A percentile compares a stretch with the other conserved stretches of the same genome.
phyloP scores from a whole-genome alignment of 2,888 invertebrate genomes.

The Cactoblastis cactorum region DNA sequence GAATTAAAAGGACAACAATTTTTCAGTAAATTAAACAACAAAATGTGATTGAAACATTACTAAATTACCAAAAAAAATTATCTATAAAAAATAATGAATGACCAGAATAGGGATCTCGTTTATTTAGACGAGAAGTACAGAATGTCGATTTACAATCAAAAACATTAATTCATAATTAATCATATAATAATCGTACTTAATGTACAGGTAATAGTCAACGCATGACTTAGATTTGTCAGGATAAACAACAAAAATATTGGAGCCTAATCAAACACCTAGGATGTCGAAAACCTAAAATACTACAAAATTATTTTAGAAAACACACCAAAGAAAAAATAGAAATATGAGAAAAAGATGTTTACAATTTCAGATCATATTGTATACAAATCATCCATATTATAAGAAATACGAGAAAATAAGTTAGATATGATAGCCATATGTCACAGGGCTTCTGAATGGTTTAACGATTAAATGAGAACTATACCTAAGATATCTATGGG shows the following conservation, averaged over 20 bases:
- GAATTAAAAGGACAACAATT: neutral
- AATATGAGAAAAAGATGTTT: slow-evolving; percentile 26
- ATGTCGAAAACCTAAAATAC: slow-evolving; percentile 9
- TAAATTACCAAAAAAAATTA: slow-evolving; percentile 8
- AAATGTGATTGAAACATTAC: neutral
- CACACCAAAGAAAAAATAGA: slow-evolving; percentile 64
- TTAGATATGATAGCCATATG: slow-evolving; percentile 43
- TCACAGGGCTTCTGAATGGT: slow-evolving; percentile 46
- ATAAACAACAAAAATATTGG: slow-evolving; percentile 1
- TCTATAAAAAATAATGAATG: slow-evolving; percentile 17
- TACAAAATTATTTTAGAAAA: slow-evolving; percentile 24
- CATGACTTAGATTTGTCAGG: neutral
- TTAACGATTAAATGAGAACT: slow-evolving; percentile 60
- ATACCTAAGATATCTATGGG: slow-evolving; percentile 59
- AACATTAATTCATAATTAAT: neutral
- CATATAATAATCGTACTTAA: slow-evolving; percentile 8
- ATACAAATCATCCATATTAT: slow-evolving; percentile 33
- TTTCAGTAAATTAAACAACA: slow-evolving; percentile 1
- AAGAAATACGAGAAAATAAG: slow-evolving; percentile 43
- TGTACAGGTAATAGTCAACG: neutral
- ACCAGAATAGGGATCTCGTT: slow-evolving; percentile 12
- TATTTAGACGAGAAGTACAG: slow-evolving; percentile 13
- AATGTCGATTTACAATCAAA: neutral
- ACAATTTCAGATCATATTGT: slow-evolving; percentile 43
- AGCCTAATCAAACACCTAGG: slow-evolving; percentile 4